These are phyloP conservation scores for Callyntrura guangdongensis DNA, from an alignment of 2,888 invertebrate species.

Conservation along the genomic window DNA sequence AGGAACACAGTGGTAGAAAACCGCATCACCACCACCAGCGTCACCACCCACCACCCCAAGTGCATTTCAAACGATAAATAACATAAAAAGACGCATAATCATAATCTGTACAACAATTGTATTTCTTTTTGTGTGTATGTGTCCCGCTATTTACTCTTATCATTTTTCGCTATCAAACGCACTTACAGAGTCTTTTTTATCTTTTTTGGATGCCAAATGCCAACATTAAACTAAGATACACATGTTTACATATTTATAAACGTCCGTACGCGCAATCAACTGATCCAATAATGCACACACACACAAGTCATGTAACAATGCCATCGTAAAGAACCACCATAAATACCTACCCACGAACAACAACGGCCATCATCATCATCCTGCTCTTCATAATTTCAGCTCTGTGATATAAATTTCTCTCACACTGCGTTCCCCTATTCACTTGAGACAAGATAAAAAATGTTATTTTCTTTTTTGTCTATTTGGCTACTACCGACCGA, in stretches of 20 bases:
- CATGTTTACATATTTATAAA: not conserved
- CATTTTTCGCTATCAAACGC: slow-evolving; percentile 11
- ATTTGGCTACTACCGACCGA: slow-evolving; percentile 2
- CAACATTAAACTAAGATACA: not conserved
- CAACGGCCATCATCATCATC: too few species aligned
- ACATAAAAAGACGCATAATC: not conserved
- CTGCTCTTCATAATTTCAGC: slow-evolving; percentile 2
- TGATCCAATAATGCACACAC: not conserved
- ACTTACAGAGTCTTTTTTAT: not conserved
- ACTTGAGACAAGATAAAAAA: not conserved
- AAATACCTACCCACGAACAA: not conserved
- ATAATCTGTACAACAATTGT: not conserved
- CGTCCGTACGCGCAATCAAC: too few species aligned
- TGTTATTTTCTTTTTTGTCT: slow-evolving; percentile 9
- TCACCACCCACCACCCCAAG: slow-evolving; percentile 34
- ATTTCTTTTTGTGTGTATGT: slow-evolving; percentile 1
- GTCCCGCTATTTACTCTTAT: slow-evolving; percentile 43
- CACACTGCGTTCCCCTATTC: too few species aligned
- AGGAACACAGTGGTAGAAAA: slow-evolving; percentile 12
- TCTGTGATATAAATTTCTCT: slow-evolving; percentile 10
- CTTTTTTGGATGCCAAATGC: not conserved
- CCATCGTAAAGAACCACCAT: slow-evolving; percentile 13
- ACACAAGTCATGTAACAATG: slow-evolving; percentile 35
- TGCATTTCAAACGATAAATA: slow-evolving; percentile 32
- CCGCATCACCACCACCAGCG: slow-evolving; percentile 15